Evolutionary conservation across 92 coral and sea anemone genomes (phyloP).

Genomic region (Paramuricea clavata): DNA sequence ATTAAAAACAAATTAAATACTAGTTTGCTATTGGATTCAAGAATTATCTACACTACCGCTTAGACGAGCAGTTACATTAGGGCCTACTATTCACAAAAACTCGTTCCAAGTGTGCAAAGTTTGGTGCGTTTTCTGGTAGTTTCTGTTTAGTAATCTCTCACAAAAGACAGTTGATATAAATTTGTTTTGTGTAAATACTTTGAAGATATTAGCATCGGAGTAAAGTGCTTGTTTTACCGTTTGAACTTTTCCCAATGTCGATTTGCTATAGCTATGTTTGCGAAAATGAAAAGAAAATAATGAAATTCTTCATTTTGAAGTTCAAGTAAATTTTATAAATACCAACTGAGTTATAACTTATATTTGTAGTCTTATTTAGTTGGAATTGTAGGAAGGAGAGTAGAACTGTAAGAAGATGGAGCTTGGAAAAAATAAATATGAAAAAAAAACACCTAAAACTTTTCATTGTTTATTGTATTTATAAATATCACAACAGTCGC

Average conservation of each 20-base stretch:
- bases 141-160: too few species aligned
- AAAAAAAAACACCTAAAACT: background rate
- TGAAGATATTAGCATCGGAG: background rate
- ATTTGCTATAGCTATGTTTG: background rate
- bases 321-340: constrained; percentile 19
- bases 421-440: background rate
- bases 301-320: constrained; percentile 14
- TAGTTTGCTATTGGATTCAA: too few species aligned
- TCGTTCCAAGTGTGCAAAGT: too few species aligned
- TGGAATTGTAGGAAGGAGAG: too few species aligned
- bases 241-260: background rate
- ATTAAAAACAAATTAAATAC: too few species aligned
- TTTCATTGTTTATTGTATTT: background rate
- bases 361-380: too few species aligned
- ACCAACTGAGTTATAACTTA: background rate
- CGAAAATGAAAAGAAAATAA: background rate
- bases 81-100: too few species aligned
- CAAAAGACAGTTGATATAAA: background rate
- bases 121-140: too few species aligned
- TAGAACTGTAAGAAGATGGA: background rate
- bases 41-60: too few species aligned
- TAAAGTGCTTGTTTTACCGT: background rate
- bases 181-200: too few species aligned
- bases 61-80: too few species aligned
- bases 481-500: background rate